Percentiles rank a stretch among this genome's conserved stretches.
Conservation (phyloP, 2,888 invertebrate genomes). For the Dusona sp. region DNA sequence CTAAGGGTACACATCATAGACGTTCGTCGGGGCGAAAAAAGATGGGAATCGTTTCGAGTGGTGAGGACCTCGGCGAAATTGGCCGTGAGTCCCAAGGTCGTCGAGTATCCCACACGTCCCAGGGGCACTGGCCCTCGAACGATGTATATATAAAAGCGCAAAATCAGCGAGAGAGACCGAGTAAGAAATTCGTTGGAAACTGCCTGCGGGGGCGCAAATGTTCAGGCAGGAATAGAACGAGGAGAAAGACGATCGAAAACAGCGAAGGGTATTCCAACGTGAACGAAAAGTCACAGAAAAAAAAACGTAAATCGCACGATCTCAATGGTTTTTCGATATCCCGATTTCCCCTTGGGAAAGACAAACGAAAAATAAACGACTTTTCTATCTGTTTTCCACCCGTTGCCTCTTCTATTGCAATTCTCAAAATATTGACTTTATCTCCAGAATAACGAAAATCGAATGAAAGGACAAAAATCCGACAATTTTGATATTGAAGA, state of each 20-base stretch:
- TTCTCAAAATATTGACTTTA: no score
- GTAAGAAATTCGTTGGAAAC: conserved; percentile 22
- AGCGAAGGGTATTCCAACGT: conserved; percentile 66
- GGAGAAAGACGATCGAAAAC: conserved; percentile 40
- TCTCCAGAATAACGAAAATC: no score
- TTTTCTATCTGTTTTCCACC: background rate
- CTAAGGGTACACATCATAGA: conserved; percentile 12
- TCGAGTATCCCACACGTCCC: conserved; percentile 81
- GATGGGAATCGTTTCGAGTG: conserved; percentile 46
- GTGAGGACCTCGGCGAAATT: conserved; percentile 77
- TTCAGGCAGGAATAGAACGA: conserved; percentile 28
- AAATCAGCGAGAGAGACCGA: conserved; percentile 40
- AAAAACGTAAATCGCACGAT: conserved; percentile 22
- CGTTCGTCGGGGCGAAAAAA: conserved; percentile 39
- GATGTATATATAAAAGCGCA: conserved; percentile 36
- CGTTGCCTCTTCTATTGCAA: background rate
- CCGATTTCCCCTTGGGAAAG: background rate
- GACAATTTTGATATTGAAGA: no score
- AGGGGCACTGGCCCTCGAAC: conserved; percentile 81
- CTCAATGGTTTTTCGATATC: background rate
- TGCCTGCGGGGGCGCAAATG: conserved; percentile 52
- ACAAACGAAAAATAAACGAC: background rate
- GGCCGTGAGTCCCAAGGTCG: conserved; percentile 83
- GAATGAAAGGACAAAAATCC: no score
- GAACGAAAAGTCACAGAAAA: conserved; percentile 29